phyloP scores from a whole-genome alignment of 2,888 invertebrate genomes.

The Callimorpha dominula region DNA sequence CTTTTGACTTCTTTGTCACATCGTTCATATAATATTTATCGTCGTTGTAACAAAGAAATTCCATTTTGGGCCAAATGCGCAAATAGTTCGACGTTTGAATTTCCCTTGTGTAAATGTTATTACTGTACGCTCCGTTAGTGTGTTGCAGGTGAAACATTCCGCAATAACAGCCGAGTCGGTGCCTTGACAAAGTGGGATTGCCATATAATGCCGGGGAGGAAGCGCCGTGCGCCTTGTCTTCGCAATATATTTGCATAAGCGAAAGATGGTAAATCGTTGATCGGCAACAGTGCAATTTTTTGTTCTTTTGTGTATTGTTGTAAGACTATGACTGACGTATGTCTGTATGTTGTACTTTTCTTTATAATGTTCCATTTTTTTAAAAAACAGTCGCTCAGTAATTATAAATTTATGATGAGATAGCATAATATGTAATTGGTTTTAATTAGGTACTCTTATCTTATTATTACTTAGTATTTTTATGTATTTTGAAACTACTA shows the following conservation, averaged over 20 bases:
- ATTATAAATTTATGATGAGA: background rate
- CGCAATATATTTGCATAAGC: constrained; percentile 51
- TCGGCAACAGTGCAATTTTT: constrained; percentile 33
- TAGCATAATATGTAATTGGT: no score
- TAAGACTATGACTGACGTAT: background rate
- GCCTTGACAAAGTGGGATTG: constrained; percentile 65
- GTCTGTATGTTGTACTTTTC: background rate
- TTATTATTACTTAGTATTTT: no score
- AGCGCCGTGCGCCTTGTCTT: constrained; percentile 46
- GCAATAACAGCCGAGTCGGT: constrained; percentile 70
- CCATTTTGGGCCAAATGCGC: constrained; percentile 81
- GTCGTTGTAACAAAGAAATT: constrained; percentile 81
- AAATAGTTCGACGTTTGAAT: constrained; percentile 85
- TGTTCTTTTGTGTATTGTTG: constrained; percentile 5
- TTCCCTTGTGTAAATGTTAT: constrained; percentile 85
- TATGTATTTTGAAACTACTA: no score
- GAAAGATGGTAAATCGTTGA: constrained; percentile 47
- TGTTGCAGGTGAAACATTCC: constrained; percentile 79
- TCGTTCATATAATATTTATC: constrained; percentile 82
- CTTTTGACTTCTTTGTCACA: constrained; percentile 78
- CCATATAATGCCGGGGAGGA: constrained; percentile 58
- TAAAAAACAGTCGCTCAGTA: background rate
- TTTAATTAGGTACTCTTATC: no score
- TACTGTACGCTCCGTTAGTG: constrained; percentile 71
- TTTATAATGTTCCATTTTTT: background rate